Percentiles rank a stretch among this genome's conserved stretches.
Conservation (phyloP, 2,797 vertebrate species). For the Caiman crocodilus region DNA sequence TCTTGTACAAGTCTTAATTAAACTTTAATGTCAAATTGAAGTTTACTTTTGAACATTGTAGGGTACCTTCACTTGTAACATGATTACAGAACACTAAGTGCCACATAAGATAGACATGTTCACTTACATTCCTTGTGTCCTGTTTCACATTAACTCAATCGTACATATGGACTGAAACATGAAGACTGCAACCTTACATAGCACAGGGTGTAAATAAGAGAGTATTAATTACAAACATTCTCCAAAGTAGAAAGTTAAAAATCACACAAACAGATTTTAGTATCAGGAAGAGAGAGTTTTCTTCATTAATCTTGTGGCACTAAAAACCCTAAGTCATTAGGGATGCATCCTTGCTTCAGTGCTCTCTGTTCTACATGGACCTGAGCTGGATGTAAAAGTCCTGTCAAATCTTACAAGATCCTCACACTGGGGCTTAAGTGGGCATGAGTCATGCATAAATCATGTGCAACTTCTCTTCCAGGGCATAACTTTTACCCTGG, state of each 20-base stretch:
- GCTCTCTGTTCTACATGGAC: background rate
- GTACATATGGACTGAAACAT: background rate
- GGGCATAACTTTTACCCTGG: background rate
- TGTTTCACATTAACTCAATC: background rate
- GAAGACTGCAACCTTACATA: background rate
- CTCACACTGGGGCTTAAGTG: background rate
- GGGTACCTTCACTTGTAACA: slow-evolving; percentile 43
- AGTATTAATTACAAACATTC: background rate
- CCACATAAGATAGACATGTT: background rate
- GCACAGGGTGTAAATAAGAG: background rate
- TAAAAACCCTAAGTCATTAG: background rate
- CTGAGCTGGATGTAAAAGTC: background rate
- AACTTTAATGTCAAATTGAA: slow-evolving; percentile 84
- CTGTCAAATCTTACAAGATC: background rate
- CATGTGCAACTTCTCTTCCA: background rate
- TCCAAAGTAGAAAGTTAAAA: background rate
- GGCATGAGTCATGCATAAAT: too few species aligned
- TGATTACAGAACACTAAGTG: slow-evolving; percentile 22
- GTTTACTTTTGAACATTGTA: slow-evolving; percentile 77
- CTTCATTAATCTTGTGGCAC: background rate
- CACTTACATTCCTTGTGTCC: background rate
- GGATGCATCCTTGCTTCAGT: background rate
- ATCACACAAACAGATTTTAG: background rate
- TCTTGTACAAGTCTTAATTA: slow-evolving; percentile 83
- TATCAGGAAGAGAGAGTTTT: background rate